Conservation (phyloP, 2,888 invertebrate species). For the Laspeyria flexula region DNA sequence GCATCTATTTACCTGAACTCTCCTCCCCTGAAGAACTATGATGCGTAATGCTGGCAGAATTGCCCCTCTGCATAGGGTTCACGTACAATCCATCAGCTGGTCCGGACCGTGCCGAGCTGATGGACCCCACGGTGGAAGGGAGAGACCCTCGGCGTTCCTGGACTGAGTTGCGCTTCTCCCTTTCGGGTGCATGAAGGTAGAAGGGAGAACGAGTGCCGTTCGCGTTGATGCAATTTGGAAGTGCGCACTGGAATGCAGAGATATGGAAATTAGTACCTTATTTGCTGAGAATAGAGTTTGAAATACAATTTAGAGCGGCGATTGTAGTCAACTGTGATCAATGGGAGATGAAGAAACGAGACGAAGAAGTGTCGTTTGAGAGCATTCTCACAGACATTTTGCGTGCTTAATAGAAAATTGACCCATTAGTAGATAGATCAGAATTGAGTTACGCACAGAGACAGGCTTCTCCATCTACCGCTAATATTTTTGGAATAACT, state of each 20-base stretch:
- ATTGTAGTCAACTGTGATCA: no score
- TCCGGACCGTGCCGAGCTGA: slow-evolving; percentile 72
- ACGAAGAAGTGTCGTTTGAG: no score
- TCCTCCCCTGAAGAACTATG: slow-evolving; percentile 79
- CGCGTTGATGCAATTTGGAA: slow-evolving; percentile 83
- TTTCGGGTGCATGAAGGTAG: slow-evolving; percentile 90
- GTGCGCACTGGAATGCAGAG: slow-evolving; percentile 79
- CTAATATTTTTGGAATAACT: no score
- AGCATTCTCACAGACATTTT: no score
- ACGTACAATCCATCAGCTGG: slow-evolving; percentile 93
- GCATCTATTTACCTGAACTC: slow-evolving; percentile 65
- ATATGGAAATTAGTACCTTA: neutral
- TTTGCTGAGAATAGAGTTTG: no score
- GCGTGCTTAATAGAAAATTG: no score
- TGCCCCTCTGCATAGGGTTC: slow-evolving; percentile 90
- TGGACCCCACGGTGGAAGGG: slow-evolving; percentile 74
- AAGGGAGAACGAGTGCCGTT: slow-evolving; percentile 87
- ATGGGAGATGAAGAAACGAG: no score
- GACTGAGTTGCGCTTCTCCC: slow-evolving; percentile 63
- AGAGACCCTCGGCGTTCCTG: slow-evolving; percentile 73
- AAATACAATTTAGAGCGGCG: no score
- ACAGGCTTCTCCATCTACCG: no score
- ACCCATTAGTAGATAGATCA: no score
- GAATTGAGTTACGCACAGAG: no score
- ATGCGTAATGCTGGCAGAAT: slow-evolving; percentile 61